Conservation (phyloP, 2,888 invertebrate genomes). For the Choristoneura rosaceana region DNA sequence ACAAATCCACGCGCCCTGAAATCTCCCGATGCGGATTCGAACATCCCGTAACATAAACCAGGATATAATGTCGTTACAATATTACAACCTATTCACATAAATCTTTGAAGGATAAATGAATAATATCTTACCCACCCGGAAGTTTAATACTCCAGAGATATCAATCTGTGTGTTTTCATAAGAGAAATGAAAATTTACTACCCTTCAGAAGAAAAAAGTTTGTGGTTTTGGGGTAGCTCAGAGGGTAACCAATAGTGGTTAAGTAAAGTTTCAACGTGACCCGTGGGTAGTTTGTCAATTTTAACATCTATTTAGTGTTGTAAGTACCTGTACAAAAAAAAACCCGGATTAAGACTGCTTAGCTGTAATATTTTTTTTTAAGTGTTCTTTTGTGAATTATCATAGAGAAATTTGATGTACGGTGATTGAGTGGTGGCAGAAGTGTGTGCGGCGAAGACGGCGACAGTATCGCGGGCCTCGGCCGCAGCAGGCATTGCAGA, state of each 20-base stretch:
- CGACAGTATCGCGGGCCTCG: slow-evolving; percentile 19
- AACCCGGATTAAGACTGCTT: background rate
- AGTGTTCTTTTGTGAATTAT: background rate
- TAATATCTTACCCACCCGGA: slow-evolving; percentile 34
- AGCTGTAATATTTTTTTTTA: background rate
- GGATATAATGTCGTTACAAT: slow-evolving; percentile 23
- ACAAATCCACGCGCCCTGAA: slow-evolving; percentile 7
- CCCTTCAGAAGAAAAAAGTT: slow-evolving; percentile 32
- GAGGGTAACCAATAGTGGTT: slow-evolving; percentile 46
- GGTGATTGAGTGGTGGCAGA: slow-evolving; percentile 19
- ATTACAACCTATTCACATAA: slow-evolving; percentile 30
- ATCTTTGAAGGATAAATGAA: slow-evolving; percentile 40
- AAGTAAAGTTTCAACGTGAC: slow-evolving; percentile 15
- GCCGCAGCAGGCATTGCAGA: slow-evolving; percentile 54
- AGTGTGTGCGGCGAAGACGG: slow-evolving; percentile 10
- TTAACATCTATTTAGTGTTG: background rate
- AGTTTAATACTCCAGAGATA: slow-evolving; percentile 47
- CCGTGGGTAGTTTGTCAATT: background rate
- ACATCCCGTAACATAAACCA: slow-evolving; percentile 30
- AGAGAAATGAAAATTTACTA: slow-evolving; percentile 48
- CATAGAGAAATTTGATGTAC: background rate
- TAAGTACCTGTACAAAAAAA: too few relatives aligned
- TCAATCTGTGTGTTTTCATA: slow-evolving; percentile 46
- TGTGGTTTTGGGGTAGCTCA: slow-evolving; percentile 20
- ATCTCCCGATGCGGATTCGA: slow-evolving; percentile 17